These are phyloP conservation scores for Perithous albicinctus DNA, from an alignment of 2,888 invertebrate species.

Conservation along the genomic window DNA sequence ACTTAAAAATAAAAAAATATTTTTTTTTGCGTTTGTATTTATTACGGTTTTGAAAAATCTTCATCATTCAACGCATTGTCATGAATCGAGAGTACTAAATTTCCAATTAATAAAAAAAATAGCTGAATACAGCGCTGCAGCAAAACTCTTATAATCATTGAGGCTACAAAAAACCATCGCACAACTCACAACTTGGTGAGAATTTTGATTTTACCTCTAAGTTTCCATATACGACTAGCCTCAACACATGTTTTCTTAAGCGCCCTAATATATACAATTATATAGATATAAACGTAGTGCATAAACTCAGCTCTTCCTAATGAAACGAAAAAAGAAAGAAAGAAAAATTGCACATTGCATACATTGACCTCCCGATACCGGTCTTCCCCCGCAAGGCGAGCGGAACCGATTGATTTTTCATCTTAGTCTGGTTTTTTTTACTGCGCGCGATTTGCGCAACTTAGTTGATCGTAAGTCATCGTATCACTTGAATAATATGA, in stretches of 20 bases:
- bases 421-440: slow-evolving; percentile 32
- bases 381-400: slow-evolving; percentile 14
- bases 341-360: not conserved
- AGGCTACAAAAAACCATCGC: too few relatives aligned
- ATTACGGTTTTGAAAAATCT: too few relatives aligned
- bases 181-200: too few relatives aligned
- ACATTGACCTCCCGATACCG: not conserved
- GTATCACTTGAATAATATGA: slow-evolving; percentile 39
- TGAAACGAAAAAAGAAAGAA: slow-evolving; percentile 23
- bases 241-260: not conserved
- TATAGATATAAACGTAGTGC: not conserved
- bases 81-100: too few relatives aligned
- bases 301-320: slow-evolving; percentile 49
- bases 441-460: slow-evolving; percentile 26
- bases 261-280: not conserved
- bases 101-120: too few relatives aligned
- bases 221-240: too few relatives aligned
- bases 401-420: slow-evolving; percentile 15
- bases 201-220: too few relatives aligned
- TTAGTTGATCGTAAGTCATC: slow-evolving; percentile 50
- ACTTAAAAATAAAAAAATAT: too few relatives aligned
- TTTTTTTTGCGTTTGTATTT: not conserved
- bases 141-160: too few relatives aligned
- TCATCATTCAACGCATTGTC: too few relatives aligned
- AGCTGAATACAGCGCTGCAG: too few relatives aligned